phyloP scores from a whole-genome alignment of 2,888 invertebrate genomes.

The Andrena minutula region DNA sequence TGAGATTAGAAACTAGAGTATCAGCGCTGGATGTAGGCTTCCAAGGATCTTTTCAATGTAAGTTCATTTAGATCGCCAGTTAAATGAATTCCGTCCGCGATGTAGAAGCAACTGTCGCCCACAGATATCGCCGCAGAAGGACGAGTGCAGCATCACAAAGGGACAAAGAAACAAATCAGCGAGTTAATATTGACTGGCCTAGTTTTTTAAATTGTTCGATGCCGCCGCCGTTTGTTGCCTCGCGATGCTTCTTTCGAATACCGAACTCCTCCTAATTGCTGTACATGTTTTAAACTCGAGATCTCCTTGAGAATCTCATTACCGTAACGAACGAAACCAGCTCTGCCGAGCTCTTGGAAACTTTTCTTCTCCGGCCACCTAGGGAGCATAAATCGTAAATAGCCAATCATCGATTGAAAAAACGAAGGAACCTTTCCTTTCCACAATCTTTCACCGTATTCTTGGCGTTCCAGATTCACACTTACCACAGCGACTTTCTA shows the following conservation, averaged over 20 bases:
- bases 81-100: conserved; percentile 30
- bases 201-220: conserved; percentile 42
- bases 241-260: conserved; percentile 36
- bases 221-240: conserved; percentile 22
- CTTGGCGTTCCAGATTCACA: not conserved
- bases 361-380: not conserved
- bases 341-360: not conserved
- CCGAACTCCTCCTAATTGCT: conserved; percentile 49
- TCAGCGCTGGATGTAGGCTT: not conserved
- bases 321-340: conserved; percentile 29
- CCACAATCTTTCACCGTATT: not conserved
- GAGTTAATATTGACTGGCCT: conserved; percentile 58
- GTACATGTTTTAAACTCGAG: conserved; percentile 26
- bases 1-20: not conserved
- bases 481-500: conserved; percentile 17
- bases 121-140: conserved; percentile 11
- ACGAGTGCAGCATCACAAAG: conserved; percentile 16
- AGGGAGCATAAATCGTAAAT: conserved; percentile 3
- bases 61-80: not conserved
- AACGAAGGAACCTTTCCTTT: not conserved
- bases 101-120: conserved; percentile 13
- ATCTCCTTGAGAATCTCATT: conserved; percentile 37
- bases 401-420: not conserved
- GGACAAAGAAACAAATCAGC: conserved; percentile 54
- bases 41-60: not conserved